Percentiles rank a stretch among this genome's conserved stretches.
phyloP scores from a whole-genome alignment of 2,113 vertebrate species.

The Hippocampus barbouri region DNA sequence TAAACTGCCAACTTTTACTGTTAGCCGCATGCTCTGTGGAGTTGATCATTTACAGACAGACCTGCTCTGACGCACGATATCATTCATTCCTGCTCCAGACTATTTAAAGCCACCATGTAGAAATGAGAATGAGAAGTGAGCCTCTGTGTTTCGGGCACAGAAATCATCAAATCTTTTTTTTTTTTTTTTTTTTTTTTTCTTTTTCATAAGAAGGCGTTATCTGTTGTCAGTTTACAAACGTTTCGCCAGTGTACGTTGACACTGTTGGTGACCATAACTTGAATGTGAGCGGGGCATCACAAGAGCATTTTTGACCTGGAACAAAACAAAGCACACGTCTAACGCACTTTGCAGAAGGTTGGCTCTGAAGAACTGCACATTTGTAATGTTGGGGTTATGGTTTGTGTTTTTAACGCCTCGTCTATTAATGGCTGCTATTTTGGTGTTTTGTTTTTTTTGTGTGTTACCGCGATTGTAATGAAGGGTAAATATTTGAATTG shows the following conservation, averaged over 20 bases:
- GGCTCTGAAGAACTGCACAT: conserved; percentile 54
- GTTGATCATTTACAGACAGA: conserved; percentile 45
- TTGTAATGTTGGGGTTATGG: conserved; percentile 49
- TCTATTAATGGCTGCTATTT: conserved; percentile 59
- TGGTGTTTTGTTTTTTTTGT: conserved; percentile 6
- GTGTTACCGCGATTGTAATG: conserved; percentile 22
- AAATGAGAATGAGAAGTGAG: conserved; percentile 6
- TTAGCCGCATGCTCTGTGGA: conserved; percentile 57
- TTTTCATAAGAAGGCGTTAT: conserved; percentile 15
- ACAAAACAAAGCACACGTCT: conserved; percentile 59
- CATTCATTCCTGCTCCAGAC: conserved; percentile 23
- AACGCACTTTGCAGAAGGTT: conserved; percentile 65
- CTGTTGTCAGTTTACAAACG: conserved; percentile 25
- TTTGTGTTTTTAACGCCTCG: conserved; percentile 48
- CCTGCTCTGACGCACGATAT: conserved; percentile 29
- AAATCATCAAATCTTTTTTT: conserved; percentile 11
- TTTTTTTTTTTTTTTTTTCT: not conserved
- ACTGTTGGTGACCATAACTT: conserved; percentile 42
- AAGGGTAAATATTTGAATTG: conserved; percentile 37
- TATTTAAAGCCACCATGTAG: conserved; percentile 40
- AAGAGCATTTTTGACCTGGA: conserved; percentile 25
- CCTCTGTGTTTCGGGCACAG: conserved; percentile 35
- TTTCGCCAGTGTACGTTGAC: conserved; percentile 25
- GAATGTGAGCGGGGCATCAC: conserved; percentile 48
- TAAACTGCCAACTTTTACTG: conserved; percentile 40